Conservation (phyloP, 2,113 vertebrate species). For the Zosterops lateralis region DNA sequence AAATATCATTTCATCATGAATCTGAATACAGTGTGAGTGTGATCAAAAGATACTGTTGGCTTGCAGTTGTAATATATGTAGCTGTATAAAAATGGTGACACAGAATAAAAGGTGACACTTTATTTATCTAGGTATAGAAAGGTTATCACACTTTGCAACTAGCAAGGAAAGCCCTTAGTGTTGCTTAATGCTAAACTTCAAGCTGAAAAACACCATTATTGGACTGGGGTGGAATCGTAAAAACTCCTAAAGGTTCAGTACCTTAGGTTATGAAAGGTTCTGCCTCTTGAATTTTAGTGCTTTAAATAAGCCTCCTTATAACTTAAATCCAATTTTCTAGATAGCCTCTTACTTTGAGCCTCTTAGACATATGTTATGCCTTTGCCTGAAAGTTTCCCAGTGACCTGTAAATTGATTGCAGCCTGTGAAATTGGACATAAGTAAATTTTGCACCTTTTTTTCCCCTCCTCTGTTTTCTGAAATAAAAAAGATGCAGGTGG, state of each 20-base stretch:
- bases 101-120: neutral
- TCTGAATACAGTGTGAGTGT: neutral
- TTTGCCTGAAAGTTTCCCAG: constrained; percentile 17
- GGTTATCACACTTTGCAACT: neutral
- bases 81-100: neutral
- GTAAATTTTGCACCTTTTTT: neutral
- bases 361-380: neutral
- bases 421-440: constrained; percentile 29
- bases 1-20: neutral
- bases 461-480: neutral
- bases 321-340: constrained; percentile 54
- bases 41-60: neutral
- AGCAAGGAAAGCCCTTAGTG: neutral
- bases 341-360: constrained; percentile 24
- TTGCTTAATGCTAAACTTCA: neutral
- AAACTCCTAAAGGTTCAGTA: neutral
- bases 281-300: constrained; percentile 26
- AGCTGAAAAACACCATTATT: neutral
- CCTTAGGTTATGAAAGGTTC: neutral
- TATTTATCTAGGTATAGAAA: neutral
- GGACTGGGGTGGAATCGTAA: neutral
- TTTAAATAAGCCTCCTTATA: constrained; percentile 41
- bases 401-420: constrained; percentile 42
- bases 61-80: neutral
- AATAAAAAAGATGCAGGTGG: neutral